Conservation (phyloP, 2,888 invertebrate species). For the Abrostola tripartita region DNA sequence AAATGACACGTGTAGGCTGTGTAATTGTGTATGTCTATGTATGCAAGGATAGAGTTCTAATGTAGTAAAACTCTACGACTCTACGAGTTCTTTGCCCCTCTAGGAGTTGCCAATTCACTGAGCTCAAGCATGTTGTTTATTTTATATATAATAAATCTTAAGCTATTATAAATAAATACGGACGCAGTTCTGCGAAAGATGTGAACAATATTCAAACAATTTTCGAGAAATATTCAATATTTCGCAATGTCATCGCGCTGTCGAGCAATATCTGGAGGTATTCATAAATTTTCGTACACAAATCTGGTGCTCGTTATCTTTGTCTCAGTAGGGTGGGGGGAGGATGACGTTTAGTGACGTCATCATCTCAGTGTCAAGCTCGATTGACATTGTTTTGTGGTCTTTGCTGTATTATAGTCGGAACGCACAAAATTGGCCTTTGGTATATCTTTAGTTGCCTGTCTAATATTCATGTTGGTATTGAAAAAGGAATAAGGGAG, state of each 20-base stretch:
- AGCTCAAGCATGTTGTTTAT: neutral
- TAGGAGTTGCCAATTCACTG: neutral
- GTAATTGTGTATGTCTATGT: neutral
- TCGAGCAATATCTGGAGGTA: slow-evolving; percentile 58
- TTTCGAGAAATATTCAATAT: slow-evolving; percentile 49
- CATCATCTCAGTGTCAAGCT: slow-evolving; percentile 73
- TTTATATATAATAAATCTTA: no score
- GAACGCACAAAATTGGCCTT: slow-evolving; percentile 12
- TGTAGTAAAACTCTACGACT: no score
- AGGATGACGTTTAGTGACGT: slow-evolving; percentile 75
- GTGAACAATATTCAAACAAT: slow-evolving; percentile 46
- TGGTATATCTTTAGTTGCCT: no score
- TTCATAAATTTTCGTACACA: slow-evolving; percentile 72
- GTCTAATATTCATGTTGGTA: no score
- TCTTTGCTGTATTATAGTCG: slow-evolving; percentile 33
- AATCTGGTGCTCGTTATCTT: slow-evolving; percentile 76
- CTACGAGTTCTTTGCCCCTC: no score
- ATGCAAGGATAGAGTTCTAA: no score
- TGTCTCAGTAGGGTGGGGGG: slow-evolving; percentile 59
- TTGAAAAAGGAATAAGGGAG: no score
- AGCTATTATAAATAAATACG: neutral
- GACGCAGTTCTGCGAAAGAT: slow-evolving; percentile 4
- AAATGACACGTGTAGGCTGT: neutral
- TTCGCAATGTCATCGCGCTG: slow-evolving; percentile 59
- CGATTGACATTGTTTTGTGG: slow-evolving; percentile 72